These are phyloP conservation scores for Ciconia boyciana DNA, from an alignment of 2,113 vertebrate species.

Conservation along the genomic window DNA sequence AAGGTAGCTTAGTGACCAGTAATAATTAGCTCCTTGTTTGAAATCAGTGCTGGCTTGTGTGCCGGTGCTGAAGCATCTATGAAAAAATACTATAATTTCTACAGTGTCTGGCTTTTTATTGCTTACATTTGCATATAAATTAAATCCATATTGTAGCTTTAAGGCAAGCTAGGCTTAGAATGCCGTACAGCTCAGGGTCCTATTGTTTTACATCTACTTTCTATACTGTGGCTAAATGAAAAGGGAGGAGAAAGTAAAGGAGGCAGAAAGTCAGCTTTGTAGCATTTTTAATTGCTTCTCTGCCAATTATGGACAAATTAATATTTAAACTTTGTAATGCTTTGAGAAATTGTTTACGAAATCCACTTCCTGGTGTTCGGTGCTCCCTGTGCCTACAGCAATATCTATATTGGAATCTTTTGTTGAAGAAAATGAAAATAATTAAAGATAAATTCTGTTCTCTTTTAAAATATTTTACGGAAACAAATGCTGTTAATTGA, in stretches of 20 bases:
- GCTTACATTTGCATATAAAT: conserved; percentile 99
- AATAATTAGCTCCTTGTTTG: conserved; percentile 77
- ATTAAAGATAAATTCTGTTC: conserved; percentile 26
- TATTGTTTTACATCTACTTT: conserved; percentile 93
- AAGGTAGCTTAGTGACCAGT: conserved; percentile 66
- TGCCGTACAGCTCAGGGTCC: conserved; percentile 81
- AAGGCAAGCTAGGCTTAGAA: conserved; percentile 90
- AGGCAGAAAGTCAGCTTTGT: conserved; percentile 78
- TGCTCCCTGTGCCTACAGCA: conserved; percentile 28
- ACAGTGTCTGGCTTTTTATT: conserved; percentile 93
- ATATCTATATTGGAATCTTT: conserved; percentile 60
- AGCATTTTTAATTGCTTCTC: conserved; percentile 80
- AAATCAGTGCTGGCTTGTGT: conserved; percentile 64
- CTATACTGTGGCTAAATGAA: conserved; percentile 76
- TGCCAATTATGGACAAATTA: conserved; percentile 79
- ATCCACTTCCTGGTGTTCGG: conserved; percentile 39
- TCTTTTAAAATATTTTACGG: conserved; percentile 30
- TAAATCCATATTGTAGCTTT: conserved; percentile 98
- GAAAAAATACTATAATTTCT: conserved; percentile 87
- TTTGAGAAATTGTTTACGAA: conserved; percentile 70
- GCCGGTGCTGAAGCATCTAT: conserved; percentile 68
- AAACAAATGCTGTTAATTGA: background rate
- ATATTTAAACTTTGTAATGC: conserved; percentile 78
- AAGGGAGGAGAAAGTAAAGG: conserved; percentile 72
- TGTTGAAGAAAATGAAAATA: conserved; percentile 54